Base-by-base conservation (phyloP, 2,113 vertebrate species). In the Planiliza haematocheilus region DNA sequence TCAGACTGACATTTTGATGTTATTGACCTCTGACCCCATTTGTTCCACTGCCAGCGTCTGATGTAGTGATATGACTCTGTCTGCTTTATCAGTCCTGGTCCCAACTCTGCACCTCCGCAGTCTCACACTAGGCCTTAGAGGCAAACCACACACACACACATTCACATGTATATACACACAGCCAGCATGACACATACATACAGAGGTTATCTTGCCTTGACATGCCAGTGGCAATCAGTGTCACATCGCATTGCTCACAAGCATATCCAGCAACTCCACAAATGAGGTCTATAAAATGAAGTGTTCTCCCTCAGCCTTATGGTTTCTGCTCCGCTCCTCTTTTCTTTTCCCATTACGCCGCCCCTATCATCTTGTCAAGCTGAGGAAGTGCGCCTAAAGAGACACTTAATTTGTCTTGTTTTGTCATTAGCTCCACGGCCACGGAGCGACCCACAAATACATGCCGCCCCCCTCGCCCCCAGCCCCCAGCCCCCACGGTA, bases 341-440 rank as follows among this genome's bases (percentile, higher is more conserved):
- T 50, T 10, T 69, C 49, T 69, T 57, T 73, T 63, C 72, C 73
- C 71, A 84, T 86, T 73, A 81, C 3, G 34, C 66, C 17, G 8
- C 70, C 67, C 67, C 72, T 65, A 60, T 85, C 85, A 75, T 62
- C 58, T 68, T 84, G 84, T 90, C 86, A 81, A 70, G 59, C 45
- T 13, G 74, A 84, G 85, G 77, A 79, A 68, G 75, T 88, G 17
- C 57, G 58, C 62, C 66, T 86, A 83, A 85, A 71, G 75, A 75
- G 89, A 86, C 82, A 84, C 86, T 92, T 93, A 74, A 93, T 94
- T 92, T 89, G 82, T 94, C 91, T 92, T 86, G 79, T 84, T 84
- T 86, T 82, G 82, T 92, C 89, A 88, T 94, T 93, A 90, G 88
- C 67, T 41, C 83, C 45, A 57, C 48, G 72, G 82, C 80, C 76